Evolutionary conservation across 2,888 invertebrate species (phyloP), one percentile per base, ranked within the genome.

Genomic region (Deilephila elpenor): DNA sequence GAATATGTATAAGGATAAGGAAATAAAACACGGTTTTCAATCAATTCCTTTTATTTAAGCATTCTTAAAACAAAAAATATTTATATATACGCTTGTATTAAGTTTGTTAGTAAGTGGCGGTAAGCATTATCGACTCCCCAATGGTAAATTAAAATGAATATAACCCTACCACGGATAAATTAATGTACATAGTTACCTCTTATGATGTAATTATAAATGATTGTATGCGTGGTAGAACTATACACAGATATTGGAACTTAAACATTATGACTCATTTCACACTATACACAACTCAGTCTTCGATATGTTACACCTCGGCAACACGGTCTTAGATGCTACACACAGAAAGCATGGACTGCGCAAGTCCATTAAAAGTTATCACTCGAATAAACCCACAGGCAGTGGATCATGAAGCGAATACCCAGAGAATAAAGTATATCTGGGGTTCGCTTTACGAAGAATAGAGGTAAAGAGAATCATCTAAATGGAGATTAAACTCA

Each of bases 21-120:
- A n/a, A 70, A 73, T 72, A 44, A 59, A 74, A 73, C 62, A 60
- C 51, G 3, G 17, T 70, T 17, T 71, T 82, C 74, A 78, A 79
- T 86, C 84, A 86, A 84, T 85, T 86, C 82, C 84, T 89, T 80
- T 91, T 89, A 90, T 89, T 89, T 82, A 87, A 89, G 88, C 87
- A 83, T 83, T 80, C 82, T 85, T 84, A 86, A 86, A 89, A 87
- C 84, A 88, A 89, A 87, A 84, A 32, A 25, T 84, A 85, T 82
- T 76, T 80, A 80, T 82, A 84, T 76, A 81, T 81, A 78, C 51
- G 76, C 79, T 83, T 56, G 70, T 75, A 74, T 72, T 78, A 79
- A 64, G 51, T 77, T 75, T 60, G 76, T 78, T 79, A 78, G 59
- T 74, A 78, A 76, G 76, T 77, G 73, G 74, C 60, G 44, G 73